Percentiles rank a stretch among this genome's conserved stretches.
phyloP scores from a whole-genome alignment of 2,888 invertebrate species.

The Graphium colonna region DNA sequence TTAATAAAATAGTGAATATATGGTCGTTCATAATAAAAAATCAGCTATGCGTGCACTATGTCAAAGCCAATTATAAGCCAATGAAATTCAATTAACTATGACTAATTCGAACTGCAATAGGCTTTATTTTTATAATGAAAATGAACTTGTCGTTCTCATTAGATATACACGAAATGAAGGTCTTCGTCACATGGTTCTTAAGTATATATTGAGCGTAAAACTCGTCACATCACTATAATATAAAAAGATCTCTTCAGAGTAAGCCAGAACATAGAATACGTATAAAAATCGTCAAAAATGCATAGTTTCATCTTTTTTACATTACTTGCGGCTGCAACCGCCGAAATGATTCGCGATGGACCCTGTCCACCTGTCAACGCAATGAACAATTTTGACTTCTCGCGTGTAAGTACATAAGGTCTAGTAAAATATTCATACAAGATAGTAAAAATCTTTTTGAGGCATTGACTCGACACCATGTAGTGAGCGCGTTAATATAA shows the following conservation, averaged over 20 bases:
- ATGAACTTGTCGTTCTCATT: not conserved
- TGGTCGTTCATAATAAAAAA: too few relatives aligned
- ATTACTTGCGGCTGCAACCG: not conserved
- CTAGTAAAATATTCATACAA: not conserved
- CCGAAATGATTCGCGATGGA: slow-evolving; percentile 43
- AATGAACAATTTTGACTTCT: slow-evolving; percentile 50
- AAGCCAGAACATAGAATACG: too few relatives aligned
- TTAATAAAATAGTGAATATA: too few relatives aligned
- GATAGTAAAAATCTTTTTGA: too few relatives aligned
- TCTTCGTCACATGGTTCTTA: not conserved
- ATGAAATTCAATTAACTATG: slow-evolving; percentile 1
- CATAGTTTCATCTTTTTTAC: not conserved
- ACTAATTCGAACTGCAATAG: slow-evolving; percentile 1
- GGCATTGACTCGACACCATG: too few relatives aligned
- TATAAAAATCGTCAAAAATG: too few relatives aligned
- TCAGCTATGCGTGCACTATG: too few relatives aligned
- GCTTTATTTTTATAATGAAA: not conserved
- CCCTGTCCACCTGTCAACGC: slow-evolving; percentile 43
- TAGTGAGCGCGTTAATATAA: too few relatives aligned
- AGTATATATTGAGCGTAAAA: slow-evolving; percentile 16
- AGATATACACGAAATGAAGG: not conserved
- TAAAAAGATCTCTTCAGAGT: too few relatives aligned
- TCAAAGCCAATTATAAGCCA: too few relatives aligned
- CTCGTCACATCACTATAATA: too few relatives aligned
- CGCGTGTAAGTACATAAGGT: slow-evolving; percentile 37